These are phyloP conservation scores for Intoshia linei DNA, from an alignment of 1,140 invertebrate species.

Conservation along the genomic window DNA sequence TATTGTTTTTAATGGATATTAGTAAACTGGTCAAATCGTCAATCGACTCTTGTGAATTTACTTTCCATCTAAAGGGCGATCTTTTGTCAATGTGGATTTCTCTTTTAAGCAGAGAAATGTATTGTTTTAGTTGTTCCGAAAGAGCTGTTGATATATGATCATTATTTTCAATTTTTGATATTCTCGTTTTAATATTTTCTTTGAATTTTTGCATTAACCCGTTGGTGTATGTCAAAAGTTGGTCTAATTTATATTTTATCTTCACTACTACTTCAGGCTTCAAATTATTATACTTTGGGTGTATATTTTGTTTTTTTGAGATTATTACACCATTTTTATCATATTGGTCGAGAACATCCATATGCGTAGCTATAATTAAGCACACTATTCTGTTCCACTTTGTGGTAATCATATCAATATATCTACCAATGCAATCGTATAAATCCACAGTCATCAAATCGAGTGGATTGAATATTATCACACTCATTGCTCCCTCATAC, in stretches of 20 bases:
- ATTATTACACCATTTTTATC: slow-evolving; percentile 4
- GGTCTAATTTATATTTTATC: background rate
- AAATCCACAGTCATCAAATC: slow-evolving; percentile 11
- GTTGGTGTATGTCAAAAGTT: slow-evolving; percentile 1
- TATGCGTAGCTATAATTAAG: slow-evolving; percentile 14
- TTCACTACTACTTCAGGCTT: background rate
- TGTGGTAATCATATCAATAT: slow-evolving; percentile 18
- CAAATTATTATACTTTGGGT: background rate
- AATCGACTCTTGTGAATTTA: slow-evolving; percentile 9
- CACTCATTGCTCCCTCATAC: slow-evolving; percentile 12
- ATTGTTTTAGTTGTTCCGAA: slow-evolving; percentile 13
- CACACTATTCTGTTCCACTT: slow-evolving; percentile 14
- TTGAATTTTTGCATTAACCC: slow-evolving; percentile 1
- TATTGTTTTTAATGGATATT: slow-evolving; percentile 10
- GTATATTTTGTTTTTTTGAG: background rate
- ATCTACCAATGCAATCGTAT: slow-evolving; percentile 12
- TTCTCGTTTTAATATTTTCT: slow-evolving; percentile 9
- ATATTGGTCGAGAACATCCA: slow-evolving; percentile 9
- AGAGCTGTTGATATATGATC: slow-evolving; percentile 13
- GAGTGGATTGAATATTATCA: slow-evolving; percentile 16
- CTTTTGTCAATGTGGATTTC: slow-evolving; percentile 11
- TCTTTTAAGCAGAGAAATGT: slow-evolving; percentile 11
- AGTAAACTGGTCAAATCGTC: slow-evolving; percentile 11
- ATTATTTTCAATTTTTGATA: slow-evolving; percentile 11
- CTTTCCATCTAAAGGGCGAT: background rate